Base-by-base conservation (phyloP, 2,113 vertebrate genomes). In the Nesogale talazaci region DNA sequence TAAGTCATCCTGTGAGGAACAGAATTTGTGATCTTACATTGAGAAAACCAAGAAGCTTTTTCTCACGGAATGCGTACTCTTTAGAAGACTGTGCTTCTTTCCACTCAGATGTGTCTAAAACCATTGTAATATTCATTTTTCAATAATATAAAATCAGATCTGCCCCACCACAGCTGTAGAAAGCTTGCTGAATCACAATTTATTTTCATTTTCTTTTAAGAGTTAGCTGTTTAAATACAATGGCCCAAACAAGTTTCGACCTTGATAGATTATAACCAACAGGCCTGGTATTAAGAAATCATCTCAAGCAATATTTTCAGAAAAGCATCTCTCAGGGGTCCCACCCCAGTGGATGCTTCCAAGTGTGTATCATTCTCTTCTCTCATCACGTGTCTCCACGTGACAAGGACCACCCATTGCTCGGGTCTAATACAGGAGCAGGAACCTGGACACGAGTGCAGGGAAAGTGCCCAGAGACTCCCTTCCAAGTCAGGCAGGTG, bases 51-150 rank as follows among this genome's bases (percentile, higher is more conserved):
- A 82, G 31, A 74, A 14, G 12, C 6, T 34, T 83, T 61, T 76
- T 80, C 34, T 75, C 40, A 34, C 56, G 65, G 83, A 91, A 77
- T 52, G 7, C 2, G 22, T 46, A 46, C 19, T 63, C 3, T 72
- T 83, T 79, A 4, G 81, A 52, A 6, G 10, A 52, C 0, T 5
- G 29, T 59, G 56, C 19, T 31, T 84, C 42, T 83, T 86, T 59
- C 3, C 69, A 69, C 23, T 83, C 38, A 87, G 69, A 19, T 74
- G 74, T 63, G 15, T 86, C 19, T 95, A 74, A 2, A 65, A 22
- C 8, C 6, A 82, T 76, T 9, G 88, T 92, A 90, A 77, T 93
- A 89, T 61, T 38, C 6, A 75, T 78, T 81, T 91, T 46, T 81
- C 95, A 92, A 9, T 84, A 76, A 10, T 27, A 31, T 89, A 88